Percentiles rank a stretch among this genome's conserved stretches.
Evolutionary conservation across 2,888 invertebrate genomes (phyloP).

Genomic region (Ophraella communa): DNA sequence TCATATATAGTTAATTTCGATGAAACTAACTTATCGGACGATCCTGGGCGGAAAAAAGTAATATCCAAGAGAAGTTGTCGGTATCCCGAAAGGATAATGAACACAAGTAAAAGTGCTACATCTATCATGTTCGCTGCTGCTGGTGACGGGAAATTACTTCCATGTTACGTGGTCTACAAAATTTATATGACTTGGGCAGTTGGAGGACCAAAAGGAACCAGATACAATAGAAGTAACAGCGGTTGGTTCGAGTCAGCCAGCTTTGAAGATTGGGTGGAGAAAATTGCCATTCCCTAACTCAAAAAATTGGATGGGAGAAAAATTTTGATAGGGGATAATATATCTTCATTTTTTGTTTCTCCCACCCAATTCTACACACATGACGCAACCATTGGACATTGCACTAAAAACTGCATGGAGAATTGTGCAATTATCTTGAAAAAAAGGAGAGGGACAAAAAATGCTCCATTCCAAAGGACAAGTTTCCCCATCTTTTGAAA

Average conservation of each 20-base stretch:
- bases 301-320: constrained; percentile 11
- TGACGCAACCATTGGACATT: constrained; percentile 11
- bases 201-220: background rate
- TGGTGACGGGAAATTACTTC: background rate
- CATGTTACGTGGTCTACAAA: background rate
- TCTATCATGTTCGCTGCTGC: too few relatives aligned
- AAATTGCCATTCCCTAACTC: constrained; percentile 1
- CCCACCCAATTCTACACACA: constrained; percentile 14
- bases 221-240: constrained; percentile 14
- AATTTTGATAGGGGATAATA: constrained; percentile 8
- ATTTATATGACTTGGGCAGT: too few relatives aligned
- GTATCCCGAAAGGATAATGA: constrained; percentile 26
- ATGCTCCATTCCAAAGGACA: constrained; percentile 11
- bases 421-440: background rate
- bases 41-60: constrained; percentile 22
- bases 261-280: constrained; percentile 21
- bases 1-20: constrained; percentile 27
- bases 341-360: constrained; percentile 12
- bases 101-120: too few relatives aligned
- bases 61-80: constrained; percentile 23
- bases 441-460: constrained; percentile 5
- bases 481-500: constrained; percentile 6
- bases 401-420: constrained; percentile 17
- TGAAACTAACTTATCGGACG: constrained; percentile 22
- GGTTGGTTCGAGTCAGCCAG: constrained; percentile 23